A percentile compares a stretch with the other conserved stretches of the same genome.
Conservation (phyloP, 2,797 vertebrate species). For the Chelonia mydas region DNA sequence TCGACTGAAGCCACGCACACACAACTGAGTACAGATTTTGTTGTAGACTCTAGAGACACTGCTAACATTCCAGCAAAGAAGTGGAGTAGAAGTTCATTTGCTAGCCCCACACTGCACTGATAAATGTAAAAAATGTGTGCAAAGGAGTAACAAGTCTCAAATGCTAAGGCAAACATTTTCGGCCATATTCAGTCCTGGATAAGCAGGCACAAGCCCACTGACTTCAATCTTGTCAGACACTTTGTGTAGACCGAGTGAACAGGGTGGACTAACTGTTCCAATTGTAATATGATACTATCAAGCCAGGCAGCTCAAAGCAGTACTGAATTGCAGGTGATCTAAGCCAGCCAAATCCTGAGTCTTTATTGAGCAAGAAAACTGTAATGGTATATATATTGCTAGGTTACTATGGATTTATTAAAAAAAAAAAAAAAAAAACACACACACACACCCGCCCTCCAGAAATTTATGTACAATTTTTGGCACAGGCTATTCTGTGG, state of each 20-base stretch:
- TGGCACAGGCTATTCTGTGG: not conserved
- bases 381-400: not conserved
- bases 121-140: not conserved
- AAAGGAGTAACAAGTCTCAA: not conserved
- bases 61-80: not conserved
- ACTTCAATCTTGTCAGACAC: not conserved
- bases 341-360: too few species aligned
- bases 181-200: not conserved
- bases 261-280: not conserved
- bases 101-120: not conserved
- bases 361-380: not conserved
- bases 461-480: not conserved
- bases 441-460: too few species aligned
- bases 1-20: not conserved
- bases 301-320: not conserved
- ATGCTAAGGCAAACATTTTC: not conserved
- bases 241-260: not conserved
- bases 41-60: not conserved
- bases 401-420: not conserved
- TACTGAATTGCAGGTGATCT: not conserved
- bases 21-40: not conserved
- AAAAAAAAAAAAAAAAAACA: too few species aligned
- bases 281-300: too few species aligned
- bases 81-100: not conserved
- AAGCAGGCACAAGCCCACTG: not conserved